Conservation (phyloP, 2,888 invertebrate species). For the Polia nebulosa region DNA sequence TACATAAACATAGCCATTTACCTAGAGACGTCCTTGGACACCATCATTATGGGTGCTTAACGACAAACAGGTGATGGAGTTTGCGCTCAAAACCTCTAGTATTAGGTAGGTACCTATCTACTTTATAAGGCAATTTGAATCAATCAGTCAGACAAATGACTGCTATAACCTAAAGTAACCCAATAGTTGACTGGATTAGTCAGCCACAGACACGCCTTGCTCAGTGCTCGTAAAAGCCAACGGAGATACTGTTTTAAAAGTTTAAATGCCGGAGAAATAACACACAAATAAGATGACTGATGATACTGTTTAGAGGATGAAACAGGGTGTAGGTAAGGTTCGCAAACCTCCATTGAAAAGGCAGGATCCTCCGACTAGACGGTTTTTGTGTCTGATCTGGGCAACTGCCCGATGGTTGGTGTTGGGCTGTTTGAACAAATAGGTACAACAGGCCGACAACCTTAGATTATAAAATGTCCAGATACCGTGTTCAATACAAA, state of each 20-base stretch:
- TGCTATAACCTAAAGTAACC: conserved; percentile 6
- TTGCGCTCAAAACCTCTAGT: conserved; percentile 30
- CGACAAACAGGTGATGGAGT: conserved; percentile 38
- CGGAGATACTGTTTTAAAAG: neutral
- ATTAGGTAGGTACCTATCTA: neutral
- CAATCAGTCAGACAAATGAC: conserved; percentile 14
- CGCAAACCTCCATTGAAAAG: too few species aligned
- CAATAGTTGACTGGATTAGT: conserved; percentile 16
- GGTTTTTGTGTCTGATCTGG: too few species aligned
- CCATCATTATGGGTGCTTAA: conserved; percentile 50
- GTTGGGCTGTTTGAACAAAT: too few species aligned
- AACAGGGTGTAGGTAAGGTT: too few species aligned
- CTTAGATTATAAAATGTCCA: too few species aligned
- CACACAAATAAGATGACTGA: too few species aligned
- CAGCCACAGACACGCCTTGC: neutral
- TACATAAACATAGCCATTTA: conserved; percentile 54
- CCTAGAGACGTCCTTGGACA: conserved; percentile 59
- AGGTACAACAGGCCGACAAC: too few species aligned
- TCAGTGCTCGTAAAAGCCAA: neutral
- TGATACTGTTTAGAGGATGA: too few species aligned
- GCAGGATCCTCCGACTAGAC: too few species aligned
- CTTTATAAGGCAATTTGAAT: conserved; percentile 19
- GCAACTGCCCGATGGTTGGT: too few species aligned
- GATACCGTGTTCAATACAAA: too few species aligned
- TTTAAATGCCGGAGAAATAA: neutral